A percentile compares a stretch with the other conserved stretches of the same genome.
These are phyloP conservation scores for Threskiornis aethiopicus DNA, from an alignment of 2,797 vertebrate genomes.

Conservation along the genomic window DNA sequence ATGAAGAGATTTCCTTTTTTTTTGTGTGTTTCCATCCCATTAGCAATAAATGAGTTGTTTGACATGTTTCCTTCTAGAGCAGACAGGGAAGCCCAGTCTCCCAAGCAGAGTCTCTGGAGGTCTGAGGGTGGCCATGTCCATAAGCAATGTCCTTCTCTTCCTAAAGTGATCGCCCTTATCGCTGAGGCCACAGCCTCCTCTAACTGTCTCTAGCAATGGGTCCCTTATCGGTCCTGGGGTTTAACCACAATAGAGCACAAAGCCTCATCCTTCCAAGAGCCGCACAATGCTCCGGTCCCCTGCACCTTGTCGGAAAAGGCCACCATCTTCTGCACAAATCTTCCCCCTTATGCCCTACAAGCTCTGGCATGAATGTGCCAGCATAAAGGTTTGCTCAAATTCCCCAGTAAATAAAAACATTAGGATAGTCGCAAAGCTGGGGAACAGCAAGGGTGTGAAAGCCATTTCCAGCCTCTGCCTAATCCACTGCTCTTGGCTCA, in stretches of 20 bases:
- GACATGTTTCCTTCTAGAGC: not conserved
- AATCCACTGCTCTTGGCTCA: not conserved
- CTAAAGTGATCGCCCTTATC: not conserved
- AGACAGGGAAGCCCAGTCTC: not conserved
- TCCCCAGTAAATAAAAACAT: not conserved
- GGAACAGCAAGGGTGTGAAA: not conserved
- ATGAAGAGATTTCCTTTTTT: not conserved
- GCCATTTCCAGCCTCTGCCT: not conserved
- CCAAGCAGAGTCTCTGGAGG: not conserved
- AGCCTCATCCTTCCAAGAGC: not conserved
- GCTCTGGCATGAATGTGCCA: not conserved
- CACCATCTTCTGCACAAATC: not conserved
- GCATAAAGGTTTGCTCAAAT: not conserved
- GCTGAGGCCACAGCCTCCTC: not conserved
- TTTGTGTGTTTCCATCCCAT: not conserved
- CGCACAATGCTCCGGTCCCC: not conserved
- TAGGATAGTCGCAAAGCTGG: not conserved
- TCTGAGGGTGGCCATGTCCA: not conserved
- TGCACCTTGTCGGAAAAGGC: not conserved
- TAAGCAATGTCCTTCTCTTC: not conserved
- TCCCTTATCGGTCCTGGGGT: not conserved
- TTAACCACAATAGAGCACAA: not conserved
- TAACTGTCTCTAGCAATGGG: not conserved
- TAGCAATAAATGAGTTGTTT: not conserved
- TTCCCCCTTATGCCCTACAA: not conserved